Conservation (phyloP, 2,888 invertebrate species). For the Caenorhabditis sp. region DNA sequence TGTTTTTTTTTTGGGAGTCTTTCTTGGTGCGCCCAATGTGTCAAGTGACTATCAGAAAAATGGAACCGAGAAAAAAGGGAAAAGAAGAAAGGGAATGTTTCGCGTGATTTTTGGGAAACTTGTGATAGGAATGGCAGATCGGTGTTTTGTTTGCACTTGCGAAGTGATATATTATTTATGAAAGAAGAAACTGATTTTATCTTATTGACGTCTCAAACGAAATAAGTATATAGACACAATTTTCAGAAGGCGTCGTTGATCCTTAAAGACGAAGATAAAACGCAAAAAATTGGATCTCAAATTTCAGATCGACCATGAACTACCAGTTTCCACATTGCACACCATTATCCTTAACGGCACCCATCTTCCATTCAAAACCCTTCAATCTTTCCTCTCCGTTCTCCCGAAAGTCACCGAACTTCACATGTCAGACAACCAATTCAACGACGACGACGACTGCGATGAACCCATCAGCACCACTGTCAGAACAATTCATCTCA, state of each 20-base stretch:
- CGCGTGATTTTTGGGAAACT: conserved; percentile 58
- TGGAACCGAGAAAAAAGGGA: conserved; percentile 17
- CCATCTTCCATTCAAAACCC: conserved; percentile 69
- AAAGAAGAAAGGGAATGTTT: conserved; percentile 28
- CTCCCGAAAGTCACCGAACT: conserved; percentile 74
- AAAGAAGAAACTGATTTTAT: conserved; percentile 8
- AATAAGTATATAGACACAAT: conserved; percentile 8
- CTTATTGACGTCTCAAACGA: conserved; percentile 22
- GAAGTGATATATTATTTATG: conserved; percentile 37
- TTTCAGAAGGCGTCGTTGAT: not conserved
- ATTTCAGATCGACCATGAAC: conserved; percentile 58
- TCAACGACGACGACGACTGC: conserved; percentile 63
- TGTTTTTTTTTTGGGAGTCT: not conserved
- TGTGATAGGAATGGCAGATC: conserved; percentile 53
- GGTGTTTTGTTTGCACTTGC: conserved; percentile 60
- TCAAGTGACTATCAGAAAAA: conserved; percentile 50
- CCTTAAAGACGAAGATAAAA: not conserved
- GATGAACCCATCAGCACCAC: conserved; percentile 62
- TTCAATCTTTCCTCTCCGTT: conserved; percentile 64
- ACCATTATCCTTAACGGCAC: conserved; percentile 77
- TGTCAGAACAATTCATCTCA: conserved; percentile 68
- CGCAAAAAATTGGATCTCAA: not conserved
- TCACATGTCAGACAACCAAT: conserved; percentile 74
- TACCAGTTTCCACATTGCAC: conserved; percentile 67
- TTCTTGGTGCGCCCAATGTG: conserved; percentile 9